Percentiles rank a stretch among this genome's conserved stretches.
Conservation (phyloP, 1,140 invertebrate genomes). For the Thaumetopoea pityocampa region DNA sequence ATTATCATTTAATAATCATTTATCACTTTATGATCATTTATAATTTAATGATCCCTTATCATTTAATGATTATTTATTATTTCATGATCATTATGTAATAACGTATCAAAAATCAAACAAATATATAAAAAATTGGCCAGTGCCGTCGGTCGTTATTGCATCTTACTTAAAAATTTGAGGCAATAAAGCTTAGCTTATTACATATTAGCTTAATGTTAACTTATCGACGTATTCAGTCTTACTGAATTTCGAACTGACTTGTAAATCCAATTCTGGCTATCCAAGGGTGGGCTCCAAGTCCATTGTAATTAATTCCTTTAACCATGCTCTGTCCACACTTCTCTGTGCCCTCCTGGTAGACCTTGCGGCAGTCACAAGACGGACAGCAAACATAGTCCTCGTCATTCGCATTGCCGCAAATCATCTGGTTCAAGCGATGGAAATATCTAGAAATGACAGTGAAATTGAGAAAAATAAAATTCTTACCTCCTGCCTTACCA, state of each 20-base stretch:
- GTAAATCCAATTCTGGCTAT: constrained; percentile 81
- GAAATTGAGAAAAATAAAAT: too few species aligned
- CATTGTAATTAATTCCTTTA: constrained; percentile 78
- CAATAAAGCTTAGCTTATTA: too few species aligned
- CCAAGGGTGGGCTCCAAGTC: constrained; percentile 82
- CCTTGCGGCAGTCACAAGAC: constrained; percentile 51
- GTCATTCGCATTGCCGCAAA: constrained; percentile 59
- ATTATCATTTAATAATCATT: too few species aligned
- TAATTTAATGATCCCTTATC: too few species aligned
- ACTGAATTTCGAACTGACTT: constrained; percentile 56
- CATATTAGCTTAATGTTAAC: too few species aligned
- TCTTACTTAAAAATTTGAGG: too few species aligned
- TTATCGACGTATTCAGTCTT: not conserved
- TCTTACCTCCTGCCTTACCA: not conserved
- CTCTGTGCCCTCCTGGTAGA: constrained; percentile 40
- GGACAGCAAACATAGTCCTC: constrained; percentile 72
- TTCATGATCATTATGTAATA: too few species aligned
- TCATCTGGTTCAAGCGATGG: constrained; percentile 64
- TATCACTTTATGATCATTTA: too few species aligned
- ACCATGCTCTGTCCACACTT: constrained; percentile 79
- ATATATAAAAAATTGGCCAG: too few species aligned
- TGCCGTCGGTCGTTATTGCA: too few species aligned
- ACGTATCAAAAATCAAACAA: too few species aligned
- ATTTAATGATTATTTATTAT: too few species aligned
- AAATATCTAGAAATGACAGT: constrained; percentile 67